These are phyloP conservation scores for Theropithecus gelada DNA, from an alignment of 2,113 vertebrate species.

Conservation along the genomic window DNA sequence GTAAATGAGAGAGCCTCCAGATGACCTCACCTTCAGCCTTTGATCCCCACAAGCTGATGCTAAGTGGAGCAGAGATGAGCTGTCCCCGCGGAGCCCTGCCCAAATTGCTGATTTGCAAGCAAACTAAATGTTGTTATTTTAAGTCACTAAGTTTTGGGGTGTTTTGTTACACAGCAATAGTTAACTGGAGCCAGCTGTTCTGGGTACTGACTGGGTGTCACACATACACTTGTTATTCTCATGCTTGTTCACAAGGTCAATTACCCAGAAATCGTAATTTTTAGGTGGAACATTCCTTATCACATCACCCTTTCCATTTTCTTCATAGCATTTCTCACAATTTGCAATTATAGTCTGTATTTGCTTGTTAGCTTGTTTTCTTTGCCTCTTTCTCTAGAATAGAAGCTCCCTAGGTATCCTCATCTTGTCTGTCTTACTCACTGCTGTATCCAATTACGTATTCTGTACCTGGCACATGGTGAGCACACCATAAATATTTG, in stretches of 20 bases:
- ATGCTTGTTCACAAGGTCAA: neutral
- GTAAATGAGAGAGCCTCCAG: neutral
- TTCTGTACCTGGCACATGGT: neutral
- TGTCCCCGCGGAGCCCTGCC: neutral
- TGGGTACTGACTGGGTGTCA: neutral
- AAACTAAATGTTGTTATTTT: constrained; percentile 32
- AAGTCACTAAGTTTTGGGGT: neutral
- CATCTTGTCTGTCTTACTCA: neutral
- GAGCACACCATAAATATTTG: neutral
- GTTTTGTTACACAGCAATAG: constrained; percentile 47
- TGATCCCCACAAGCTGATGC: neutral
- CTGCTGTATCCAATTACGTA: neutral
- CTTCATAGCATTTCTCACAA: neutral
- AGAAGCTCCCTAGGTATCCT: neutral
- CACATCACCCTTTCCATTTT: neutral
- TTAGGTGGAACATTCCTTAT: neutral
- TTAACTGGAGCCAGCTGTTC: neutral
- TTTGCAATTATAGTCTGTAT: neutral
- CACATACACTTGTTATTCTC: neutral
- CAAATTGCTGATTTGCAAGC: neutral
- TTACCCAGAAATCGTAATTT: neutral
- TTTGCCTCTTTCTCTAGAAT: neutral
- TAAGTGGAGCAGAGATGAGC: neutral
- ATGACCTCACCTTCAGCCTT: neutral
- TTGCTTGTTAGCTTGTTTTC: neutral